Percentiles rank a stretch among this genome's conserved stretches.
Conservation (phyloP, 2,888 invertebrate species). For the Drosophila stalkeri region DNA sequence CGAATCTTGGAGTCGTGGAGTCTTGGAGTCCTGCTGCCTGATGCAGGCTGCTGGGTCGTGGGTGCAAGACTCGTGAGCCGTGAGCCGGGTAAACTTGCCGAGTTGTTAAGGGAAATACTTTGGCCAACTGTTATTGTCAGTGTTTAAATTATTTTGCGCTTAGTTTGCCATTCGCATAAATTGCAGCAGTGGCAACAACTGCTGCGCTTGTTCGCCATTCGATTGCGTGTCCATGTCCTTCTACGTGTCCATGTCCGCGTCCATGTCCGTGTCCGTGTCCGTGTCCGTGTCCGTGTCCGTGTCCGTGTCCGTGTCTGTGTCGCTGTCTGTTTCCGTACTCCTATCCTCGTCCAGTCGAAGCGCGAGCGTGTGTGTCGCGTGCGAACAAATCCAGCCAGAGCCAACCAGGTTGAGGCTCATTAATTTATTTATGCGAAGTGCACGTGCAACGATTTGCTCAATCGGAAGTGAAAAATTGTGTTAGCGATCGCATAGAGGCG, state of each 20-base stretch:
- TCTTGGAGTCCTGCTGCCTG: not conserved
- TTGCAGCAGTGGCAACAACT: constrained; percentile 54
- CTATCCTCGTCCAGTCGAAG: constrained; percentile 23
- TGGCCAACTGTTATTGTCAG: constrained; percentile 78
- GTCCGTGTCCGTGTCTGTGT: constrained; percentile 17
- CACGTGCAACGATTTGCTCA: constrained; percentile 78
- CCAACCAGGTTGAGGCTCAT: constrained; percentile 67
- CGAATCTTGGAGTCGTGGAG: not conserved
- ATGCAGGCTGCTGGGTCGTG: not conserved
- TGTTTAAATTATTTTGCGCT: constrained; percentile 81
- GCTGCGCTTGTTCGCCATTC: constrained; percentile 46
- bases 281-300: constrained; percentile 14
- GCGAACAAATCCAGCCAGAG: constrained; percentile 41
- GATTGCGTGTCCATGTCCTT: constrained; percentile 52
- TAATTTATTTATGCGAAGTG: constrained; percentile 81
- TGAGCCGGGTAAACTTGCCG: constrained; percentile 52
- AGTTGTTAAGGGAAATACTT: constrained; percentile 66
- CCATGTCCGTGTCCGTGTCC: constrained; percentile 11
- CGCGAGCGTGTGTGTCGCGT: constrained; percentile 42
- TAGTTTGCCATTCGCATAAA: constrained; percentile 79
- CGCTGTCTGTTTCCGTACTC: constrained; percentile 19
- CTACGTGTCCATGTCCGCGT: constrained; percentile 30
- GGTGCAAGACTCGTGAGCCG: not conserved
- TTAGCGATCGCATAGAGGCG: constrained; percentile 47
- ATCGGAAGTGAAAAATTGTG: constrained; percentile 79